These are phyloP conservation scores for Pocillopora verrucosa DNA, from an alignment of 64 coral and sea anemone species.

Conservation along the genomic window DNA sequence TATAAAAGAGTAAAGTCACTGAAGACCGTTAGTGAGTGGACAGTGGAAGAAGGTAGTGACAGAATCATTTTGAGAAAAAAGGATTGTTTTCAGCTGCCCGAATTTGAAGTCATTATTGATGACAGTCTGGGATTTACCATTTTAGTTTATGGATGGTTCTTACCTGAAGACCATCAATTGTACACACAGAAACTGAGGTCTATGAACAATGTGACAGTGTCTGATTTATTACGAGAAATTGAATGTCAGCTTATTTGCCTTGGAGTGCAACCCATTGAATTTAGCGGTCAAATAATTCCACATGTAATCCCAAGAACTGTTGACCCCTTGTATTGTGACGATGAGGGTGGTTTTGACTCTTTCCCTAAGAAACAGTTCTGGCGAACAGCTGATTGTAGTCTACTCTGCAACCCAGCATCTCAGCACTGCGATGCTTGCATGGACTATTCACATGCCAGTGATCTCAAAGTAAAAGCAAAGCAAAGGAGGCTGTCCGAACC, in stretches of 20 bases:
- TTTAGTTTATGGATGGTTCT: constrained; percentile 13
- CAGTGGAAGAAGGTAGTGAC: not conserved
- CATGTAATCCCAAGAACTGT: constrained; percentile 51
- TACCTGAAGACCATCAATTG: constrained; percentile 48
- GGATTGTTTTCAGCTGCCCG: constrained; percentile 8
- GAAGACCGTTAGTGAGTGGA: constrained; percentile 5
- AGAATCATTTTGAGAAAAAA: constrained; percentile 17
- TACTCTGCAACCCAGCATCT: constrained; percentile 24
- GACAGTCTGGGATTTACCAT: constrained; percentile 52
- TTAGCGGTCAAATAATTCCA: constrained; percentile 11
- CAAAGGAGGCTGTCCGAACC: constrained; percentile 48
- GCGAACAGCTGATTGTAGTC: constrained; percentile 12
- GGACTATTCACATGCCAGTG: constrained; percentile 27
- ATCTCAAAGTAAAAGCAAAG: constrained; percentile 44
- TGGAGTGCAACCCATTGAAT: constrained; percentile 27
- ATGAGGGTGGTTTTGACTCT: not conserved
- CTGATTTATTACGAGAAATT: constrained; percentile 1
- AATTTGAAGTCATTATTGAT: constrained; percentile 22
- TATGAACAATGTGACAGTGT: constrained; percentile 28
- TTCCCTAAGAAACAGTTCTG: constrained; percentile 54
- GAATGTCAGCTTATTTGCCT: constrained; percentile 24
- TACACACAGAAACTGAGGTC: constrained; percentile 25
- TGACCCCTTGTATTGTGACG: constrained; percentile 36
- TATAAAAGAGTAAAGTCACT: not conserved
- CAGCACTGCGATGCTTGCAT: constrained; percentile 29